phyloP scores from a whole-genome alignment of 2,888 invertebrate genomes.

The Cerastis rubricosa region DNA sequence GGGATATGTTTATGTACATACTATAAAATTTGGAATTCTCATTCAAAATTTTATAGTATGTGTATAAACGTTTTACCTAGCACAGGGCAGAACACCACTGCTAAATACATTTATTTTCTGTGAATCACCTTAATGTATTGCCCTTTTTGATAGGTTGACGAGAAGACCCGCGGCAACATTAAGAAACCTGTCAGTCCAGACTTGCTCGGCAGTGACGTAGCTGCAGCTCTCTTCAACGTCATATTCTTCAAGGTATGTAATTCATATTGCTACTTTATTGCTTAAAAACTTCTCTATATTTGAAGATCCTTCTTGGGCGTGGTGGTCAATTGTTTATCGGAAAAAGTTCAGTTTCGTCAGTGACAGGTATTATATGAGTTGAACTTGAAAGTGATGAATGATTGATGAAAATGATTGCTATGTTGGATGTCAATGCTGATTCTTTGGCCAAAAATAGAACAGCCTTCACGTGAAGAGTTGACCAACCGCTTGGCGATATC shows the following conservation, averaged over 20 bases:
- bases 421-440: background rate
- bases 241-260: conserved; percentile 73
- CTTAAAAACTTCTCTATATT: background rate
- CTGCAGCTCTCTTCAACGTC: conserved; percentile 74
- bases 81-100: background rate
- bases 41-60: no score
- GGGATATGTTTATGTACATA: no score
- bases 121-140: background rate
- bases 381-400: background rate
- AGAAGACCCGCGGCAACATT: conserved; percentile 76
- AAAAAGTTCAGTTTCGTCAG: background rate
- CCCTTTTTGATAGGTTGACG: conserved; percentile 67
- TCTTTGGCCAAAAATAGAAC: no score
- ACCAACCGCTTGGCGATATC: no score
- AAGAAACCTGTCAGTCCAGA: conserved; percentile 68
- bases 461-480: no score
- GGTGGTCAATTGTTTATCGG: background rate
- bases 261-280: background rate
- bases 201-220: conserved; percentile 59
- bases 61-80: no score
- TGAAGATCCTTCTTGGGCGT: background rate
- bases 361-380: background rate
- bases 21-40: no score
- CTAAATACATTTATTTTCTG: background rate
- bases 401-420: background rate